Evolutionary conservation across 2,888 invertebrate genomes (phyloP).

Genomic region (Zygogramma bicolorata): DNA sequence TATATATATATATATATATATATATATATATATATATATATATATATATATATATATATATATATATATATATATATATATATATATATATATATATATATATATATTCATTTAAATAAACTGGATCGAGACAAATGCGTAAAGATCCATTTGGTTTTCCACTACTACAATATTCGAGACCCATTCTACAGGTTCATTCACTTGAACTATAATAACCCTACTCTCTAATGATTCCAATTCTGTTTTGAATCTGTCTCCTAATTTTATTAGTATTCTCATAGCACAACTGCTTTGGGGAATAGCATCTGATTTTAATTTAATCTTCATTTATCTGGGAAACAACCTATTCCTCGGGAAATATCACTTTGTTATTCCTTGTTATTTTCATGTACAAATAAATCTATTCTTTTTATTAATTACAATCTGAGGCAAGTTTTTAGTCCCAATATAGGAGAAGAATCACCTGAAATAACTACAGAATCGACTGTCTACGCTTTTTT

Average conservation of each 20-base stretch:
- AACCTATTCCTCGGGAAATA: neutral
- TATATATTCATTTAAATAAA: constrained; percentile 21
- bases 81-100: no score
- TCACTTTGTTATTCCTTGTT: neutral
- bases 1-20: no score
- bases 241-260: neutral
- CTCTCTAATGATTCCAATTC: neutral
- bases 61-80: no score
- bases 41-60: no score
- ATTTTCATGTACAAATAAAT: neutral
- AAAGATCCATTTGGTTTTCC: constrained; percentile 14
- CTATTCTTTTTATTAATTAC: neutral
- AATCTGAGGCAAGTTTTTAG: neutral
- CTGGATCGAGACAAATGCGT: constrained; percentile 18
- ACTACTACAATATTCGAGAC: constrained; percentile 17
- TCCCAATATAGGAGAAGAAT: neutral
- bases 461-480: neutral
- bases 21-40: no score
- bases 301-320: neutral
- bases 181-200: constrained; percentile 1
- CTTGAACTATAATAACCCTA: neutral
- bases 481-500: neutral
- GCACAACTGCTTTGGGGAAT: neutral
- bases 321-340: neutral
- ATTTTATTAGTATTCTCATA: neutral